Evolutionary conservation across 2,797 vertebrate genomes (phyloP).

Genomic region (Oophaga sylvatica): DNA sequence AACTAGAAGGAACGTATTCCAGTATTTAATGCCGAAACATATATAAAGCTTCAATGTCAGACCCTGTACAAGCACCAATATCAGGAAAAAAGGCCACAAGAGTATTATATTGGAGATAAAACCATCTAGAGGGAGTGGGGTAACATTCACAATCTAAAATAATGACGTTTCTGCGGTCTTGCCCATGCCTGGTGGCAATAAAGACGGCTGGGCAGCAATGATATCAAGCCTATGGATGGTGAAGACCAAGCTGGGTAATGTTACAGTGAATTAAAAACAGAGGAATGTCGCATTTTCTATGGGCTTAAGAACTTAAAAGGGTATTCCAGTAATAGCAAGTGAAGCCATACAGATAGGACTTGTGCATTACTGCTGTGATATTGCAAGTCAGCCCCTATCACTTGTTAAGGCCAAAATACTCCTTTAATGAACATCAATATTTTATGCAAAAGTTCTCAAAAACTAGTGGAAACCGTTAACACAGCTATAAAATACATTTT

Average conservation of each 20-base stretch:
- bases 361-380: background rate
- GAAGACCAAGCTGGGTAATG: background rate
- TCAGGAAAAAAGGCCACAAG: background rate
- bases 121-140: background rate
- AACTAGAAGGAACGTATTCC: no score
- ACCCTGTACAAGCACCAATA: slow-evolving; percentile 2
- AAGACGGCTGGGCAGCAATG: background rate
- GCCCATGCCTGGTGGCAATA: background rate
- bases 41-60: no score
- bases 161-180: background rate
- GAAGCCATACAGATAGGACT: background rate
- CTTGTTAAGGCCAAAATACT: background rate
- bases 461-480: background rate
- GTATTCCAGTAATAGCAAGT: background rate
- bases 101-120: background rate
- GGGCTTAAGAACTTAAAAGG: background rate
- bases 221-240: background rate
- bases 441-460: background rate
- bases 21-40: no score
- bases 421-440: no score
- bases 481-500: background rate
- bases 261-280: background rate
- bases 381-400: background rate
- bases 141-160: background rate
- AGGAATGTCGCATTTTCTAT: background rate